Evolutionary conservation across 2,888 invertebrate species (phyloP), one percentile per base, ranked within the genome.

Genomic region (Zygogramma bicolorata): DNA sequence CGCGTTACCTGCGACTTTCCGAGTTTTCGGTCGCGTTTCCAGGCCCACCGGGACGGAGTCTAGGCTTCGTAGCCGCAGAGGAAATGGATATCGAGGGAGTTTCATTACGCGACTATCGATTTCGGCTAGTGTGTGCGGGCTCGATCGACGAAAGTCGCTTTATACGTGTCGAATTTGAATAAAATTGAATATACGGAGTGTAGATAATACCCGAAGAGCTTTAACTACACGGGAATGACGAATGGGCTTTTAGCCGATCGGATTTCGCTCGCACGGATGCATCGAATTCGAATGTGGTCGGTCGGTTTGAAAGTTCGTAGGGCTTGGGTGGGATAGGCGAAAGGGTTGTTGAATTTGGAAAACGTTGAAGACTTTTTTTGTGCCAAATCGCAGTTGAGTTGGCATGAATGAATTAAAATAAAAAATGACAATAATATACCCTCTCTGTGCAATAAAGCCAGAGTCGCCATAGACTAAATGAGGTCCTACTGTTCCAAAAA

Each of bases 21-120:
- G n/a, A n/a, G n/a, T n/a, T n/a, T n/a, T n/a, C n/a, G n/a, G n/a
- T n/a, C 27, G 25, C 13, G 1, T 53, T 53, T 53, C 27, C 27
- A 8, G 25, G 25, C 53, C 53, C 53, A 25, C 34, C 7, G 58
- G 65, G 59, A 63, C 34, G 58, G 25, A 59, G 69, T 49, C 57
- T 65, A 42, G 65, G 53, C 69, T 59, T 59, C 22, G 46, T 46
- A 65, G 42, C 59, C 25, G 27, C 25, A 53, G 25, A 25, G 27
- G 70, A 73, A 73, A 73, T 73, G 63, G 73, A 73, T 73, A 70
- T 70, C 67, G 42, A 49, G 69, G 73, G 76, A 72, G 75, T 75
- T 71, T 76, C 75, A 76, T 78, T 78, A 78, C 75, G 71, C 70
- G 10, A 27, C 53, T 53, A 53, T 53, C 53, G 53, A 53, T 53